phyloP scores from a whole-genome alignment of 2,888 invertebrate species.

The Neoascia interrupta region DNA sequence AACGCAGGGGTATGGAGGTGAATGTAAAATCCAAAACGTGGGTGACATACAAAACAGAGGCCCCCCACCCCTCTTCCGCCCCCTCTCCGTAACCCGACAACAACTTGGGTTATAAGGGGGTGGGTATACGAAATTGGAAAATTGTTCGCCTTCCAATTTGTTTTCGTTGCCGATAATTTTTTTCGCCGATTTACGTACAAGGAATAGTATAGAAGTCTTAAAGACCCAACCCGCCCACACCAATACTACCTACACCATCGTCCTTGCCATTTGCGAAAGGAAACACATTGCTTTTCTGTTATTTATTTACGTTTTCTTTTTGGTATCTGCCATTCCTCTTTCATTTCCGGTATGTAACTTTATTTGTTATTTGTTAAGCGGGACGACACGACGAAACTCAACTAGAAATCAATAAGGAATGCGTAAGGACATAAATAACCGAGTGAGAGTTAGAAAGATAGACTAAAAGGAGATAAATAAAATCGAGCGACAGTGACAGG shows the following conservation, averaged over 20 bases:
- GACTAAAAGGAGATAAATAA: constrained; percentile 36
- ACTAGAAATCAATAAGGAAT: constrained; percentile 54
- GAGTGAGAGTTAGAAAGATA: constrained; percentile 31
- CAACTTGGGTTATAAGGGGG: background rate
- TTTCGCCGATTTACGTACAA: constrained; percentile 44
- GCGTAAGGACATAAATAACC: constrained; percentile 42
- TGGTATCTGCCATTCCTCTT: constrained; percentile 25
- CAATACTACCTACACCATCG: no score
- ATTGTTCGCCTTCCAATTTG: constrained; percentile 62
- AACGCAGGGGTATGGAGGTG: background rate
- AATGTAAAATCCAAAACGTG: constrained; percentile 58
- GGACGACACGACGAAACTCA: constrained; percentile 7
- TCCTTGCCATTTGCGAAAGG: no score
- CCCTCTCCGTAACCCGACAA: background rate
- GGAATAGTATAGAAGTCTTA: constrained; percentile 4
- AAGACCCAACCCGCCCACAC: no score
- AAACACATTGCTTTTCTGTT: constrained; percentile 27
- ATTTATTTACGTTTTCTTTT: constrained; percentile 40
- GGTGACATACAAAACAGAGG: constrained; percentile 52
- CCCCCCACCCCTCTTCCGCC: no score
- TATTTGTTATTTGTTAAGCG: constrained; percentile 37
- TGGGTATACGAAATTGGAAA: constrained; percentile 55
- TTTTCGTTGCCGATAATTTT: constrained; percentile 58
- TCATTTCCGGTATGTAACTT: constrained; percentile 18
- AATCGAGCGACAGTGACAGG: constrained; percentile 2